Percentiles rank a stretch among this genome's conserved stretches.
phyloP scores from a whole-genome alignment of 2,797 vertebrate genomes.

The Lagodon rhomboides region DNA sequence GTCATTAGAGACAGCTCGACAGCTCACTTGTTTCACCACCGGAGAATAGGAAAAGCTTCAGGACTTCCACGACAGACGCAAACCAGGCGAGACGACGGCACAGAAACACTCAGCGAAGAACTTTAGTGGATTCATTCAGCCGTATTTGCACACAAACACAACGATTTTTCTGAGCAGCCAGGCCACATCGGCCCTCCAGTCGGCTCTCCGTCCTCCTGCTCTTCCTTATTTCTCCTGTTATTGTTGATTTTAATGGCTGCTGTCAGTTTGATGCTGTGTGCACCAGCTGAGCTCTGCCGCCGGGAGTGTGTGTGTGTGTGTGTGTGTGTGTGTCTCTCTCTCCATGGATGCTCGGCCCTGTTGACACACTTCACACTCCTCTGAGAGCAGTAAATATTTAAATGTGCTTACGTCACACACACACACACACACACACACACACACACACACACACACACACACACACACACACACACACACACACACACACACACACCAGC shows the following conservation, averaged over 20 bases:
- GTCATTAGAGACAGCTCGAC: no score
- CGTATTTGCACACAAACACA: not conserved
- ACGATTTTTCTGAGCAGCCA: no score
- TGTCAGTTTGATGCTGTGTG: constrained; percentile 58
- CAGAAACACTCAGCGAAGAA: no score
- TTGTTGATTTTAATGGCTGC: constrained; percentile 56
- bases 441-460: not conserved
- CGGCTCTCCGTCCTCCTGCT: constrained; percentile 29
- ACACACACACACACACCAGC: constrained; percentile 6
- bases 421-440: not conserved
- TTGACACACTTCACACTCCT: constrained; percentile 59
- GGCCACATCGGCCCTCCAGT: not conserved
- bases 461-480: no score
- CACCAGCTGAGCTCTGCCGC: constrained; percentile 28
- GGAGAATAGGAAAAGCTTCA: no score
- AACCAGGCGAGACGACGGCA: no score
- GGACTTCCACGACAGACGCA: no score
- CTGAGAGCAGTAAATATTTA: constrained; percentile 59
- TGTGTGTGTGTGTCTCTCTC: constrained; percentile 1
- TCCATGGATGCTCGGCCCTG: constrained; percentile 19
- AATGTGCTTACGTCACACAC: constrained; percentile 37
- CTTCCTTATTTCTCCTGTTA: constrained; percentile 18
- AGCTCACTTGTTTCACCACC: no score
- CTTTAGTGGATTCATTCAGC: no score
- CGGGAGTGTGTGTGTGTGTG: not conserved